Conservation (phyloP, 2,113 vertebrate species). For the Percina caprodes region DNA sequence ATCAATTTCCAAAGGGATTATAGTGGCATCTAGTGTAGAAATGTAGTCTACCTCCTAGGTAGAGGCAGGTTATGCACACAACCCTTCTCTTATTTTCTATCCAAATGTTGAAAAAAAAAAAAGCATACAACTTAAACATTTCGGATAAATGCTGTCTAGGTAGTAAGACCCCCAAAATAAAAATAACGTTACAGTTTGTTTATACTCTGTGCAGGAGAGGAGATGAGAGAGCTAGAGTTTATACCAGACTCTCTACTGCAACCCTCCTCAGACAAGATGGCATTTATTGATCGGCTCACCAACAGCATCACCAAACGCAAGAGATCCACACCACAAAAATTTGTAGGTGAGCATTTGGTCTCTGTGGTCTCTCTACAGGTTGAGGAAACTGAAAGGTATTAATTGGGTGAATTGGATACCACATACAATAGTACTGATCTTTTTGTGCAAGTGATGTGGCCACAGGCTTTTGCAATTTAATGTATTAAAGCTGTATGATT, state of each 20-base stretch:
- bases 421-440: constrained; percentile 2
- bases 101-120: constrained; percentile 16
- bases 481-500: constrained; percentile 1
- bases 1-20: constrained; percentile 11
- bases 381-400: constrained; percentile 33
- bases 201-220: constrained; percentile 87
- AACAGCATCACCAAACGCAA: constrained; percentile 98
- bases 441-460: constrained; percentile 1
- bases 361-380: constrained; percentile 51
- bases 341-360: constrained; percentile 90
- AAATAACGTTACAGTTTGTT: constrained; percentile 59
- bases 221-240: constrained; percentile 93
- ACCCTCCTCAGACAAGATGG: constrained; percentile 90
- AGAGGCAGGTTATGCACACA: constrained; percentile 17
- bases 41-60: constrained; percentile 10
- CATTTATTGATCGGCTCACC: constrained; percentile 94
- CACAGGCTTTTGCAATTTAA: neutral
- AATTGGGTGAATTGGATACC: constrained; percentile 20
- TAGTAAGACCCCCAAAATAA: neutral
- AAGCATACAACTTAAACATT: constrained; percentile 3
- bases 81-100: neutral
- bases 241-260: constrained; percentile 92
- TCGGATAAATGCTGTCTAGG: constrained; percentile 30
- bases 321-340: constrained; percentile 96
- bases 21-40: constrained; percentile 15